Evolutionary conservation across 1,140 invertebrate genomes (phyloP), one percentile per base, ranked within the genome.

Genomic region (Physella acuta): DNA sequence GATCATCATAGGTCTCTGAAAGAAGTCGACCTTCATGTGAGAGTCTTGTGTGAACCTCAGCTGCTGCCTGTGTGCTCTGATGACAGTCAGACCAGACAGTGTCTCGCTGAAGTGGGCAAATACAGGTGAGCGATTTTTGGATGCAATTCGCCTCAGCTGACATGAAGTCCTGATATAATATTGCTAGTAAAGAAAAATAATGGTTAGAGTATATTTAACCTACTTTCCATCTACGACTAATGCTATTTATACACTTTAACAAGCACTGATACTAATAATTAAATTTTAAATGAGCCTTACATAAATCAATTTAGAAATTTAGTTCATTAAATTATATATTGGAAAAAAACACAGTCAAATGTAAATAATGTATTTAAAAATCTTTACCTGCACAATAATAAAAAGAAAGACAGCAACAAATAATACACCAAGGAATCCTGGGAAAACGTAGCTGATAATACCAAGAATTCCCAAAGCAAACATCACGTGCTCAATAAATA

Each of bases 401-500:
- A 44, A 20, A 44, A 44, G 39, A 44, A 44, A 20, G 8, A 44
- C 39, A 44, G 39, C 39, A 44, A 20, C 8, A 20, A 44, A 11
- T 8, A 20, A 8, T 11, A 44, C 20, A 8, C 8, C 8, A 11
- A 44, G 8, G 8, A 44, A 44, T 44, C 8, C 39, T 44, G 39
- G 39, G 20, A 20, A 11, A 20, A 20, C 20, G 20, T 44, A 44
- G 39, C 39, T 11, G 39, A 44, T 44, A 11, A 44, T 44, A 20
- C 8, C 20, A 44, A 44, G 39, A 11, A 44, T 44, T 44, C 39
- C 39, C 39, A 44, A 20, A 44, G 39, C 39, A 44, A 44, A 44
- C 39, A 44, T 44, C 8, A 20, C 39, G 20, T 44, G 39, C 39
- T 44, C 39, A 11, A 84, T 58, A 69, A 84, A 79, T 39, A 84